phyloP scores from a whole-genome alignment of 2,113 vertebrate genomes.

The Hemichromis elongatus region DNA sequence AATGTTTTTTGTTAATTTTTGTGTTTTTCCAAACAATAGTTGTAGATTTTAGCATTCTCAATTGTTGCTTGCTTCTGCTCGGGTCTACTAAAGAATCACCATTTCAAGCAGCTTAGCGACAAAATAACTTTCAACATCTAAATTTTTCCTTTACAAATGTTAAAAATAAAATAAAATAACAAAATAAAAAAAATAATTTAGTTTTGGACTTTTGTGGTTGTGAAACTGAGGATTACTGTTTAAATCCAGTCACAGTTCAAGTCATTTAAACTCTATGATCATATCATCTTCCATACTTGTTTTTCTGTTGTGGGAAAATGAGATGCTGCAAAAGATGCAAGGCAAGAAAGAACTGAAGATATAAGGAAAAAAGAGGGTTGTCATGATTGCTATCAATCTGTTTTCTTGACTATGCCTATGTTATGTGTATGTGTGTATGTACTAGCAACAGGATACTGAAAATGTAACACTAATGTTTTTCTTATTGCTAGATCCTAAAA shows the following conservation, averaged over 20 bases:
- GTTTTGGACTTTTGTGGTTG: background rate
- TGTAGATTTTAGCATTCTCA: background rate
- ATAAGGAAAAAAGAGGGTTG: background rate
- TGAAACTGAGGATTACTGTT: background rate
- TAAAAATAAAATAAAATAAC: background rate
- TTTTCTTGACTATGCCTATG: background rate
- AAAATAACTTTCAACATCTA: background rate
- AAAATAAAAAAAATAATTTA: background rate
- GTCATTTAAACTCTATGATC: conserved; percentile 27
- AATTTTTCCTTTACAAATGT: background rate
- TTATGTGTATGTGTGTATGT: background rate
- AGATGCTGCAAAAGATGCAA: conserved; percentile 3
- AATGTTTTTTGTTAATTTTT: background rate
- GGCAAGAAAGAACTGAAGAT: background rate
- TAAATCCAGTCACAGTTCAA: conserved; percentile 28
- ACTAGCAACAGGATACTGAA: background rate
- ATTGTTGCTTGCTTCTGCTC: background rate
- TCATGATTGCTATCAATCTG: background rate
- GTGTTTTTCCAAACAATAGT: background rate
- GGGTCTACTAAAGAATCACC: background rate
- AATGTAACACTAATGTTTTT: background rate
- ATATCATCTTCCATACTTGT: background rate
- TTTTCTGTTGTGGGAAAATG: conserved; percentile 1
- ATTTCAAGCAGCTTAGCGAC: background rate
- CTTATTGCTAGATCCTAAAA: background rate